A percentile compares a stretch with the other conserved stretches of the same genome.
Conservation (phyloP, 2,888 invertebrate species). For the Protonemura montana region DNA sequence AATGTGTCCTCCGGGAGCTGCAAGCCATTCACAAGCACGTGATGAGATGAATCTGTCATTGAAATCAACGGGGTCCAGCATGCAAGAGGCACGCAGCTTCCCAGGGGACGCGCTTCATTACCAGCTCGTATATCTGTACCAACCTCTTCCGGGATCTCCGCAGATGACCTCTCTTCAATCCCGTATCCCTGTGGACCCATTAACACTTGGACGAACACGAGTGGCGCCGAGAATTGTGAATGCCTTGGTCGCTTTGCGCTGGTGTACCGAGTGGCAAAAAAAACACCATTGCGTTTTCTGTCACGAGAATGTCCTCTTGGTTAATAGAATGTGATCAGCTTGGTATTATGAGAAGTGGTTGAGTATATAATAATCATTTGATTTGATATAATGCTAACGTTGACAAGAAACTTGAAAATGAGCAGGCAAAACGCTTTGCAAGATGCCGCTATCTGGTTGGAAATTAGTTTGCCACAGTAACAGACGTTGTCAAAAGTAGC, state of each 20-base stretch:
- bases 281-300: not conserved
- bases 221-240: not conserved
- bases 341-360: not conserved
- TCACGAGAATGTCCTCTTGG: not conserved
- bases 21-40: not conserved
- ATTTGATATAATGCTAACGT: not conserved
- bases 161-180: slow-evolving; percentile 17
- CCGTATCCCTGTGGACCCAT: not conserved
- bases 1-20: not conserved
- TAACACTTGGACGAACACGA: slow-evolving; percentile 8
- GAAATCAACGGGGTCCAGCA: not conserved
- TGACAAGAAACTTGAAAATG: not conserved
- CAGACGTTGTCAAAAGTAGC: not conserved
- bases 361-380: not conserved
- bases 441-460: not conserved
- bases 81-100: not conserved
- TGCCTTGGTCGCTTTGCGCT: not conserved
- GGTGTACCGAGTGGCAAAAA: not conserved
- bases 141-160: slow-evolving; percentile 19
- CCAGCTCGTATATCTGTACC: slow-evolving; percentile 8
- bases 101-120: not conserved
- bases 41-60: slow-evolving; percentile 12
- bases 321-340: not conserved
- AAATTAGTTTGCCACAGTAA: not conserved
- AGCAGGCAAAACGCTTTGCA: not conserved